Conservation (phyloP, 2,797 vertebrate species). For the Microhierax caerulescens region DNA sequence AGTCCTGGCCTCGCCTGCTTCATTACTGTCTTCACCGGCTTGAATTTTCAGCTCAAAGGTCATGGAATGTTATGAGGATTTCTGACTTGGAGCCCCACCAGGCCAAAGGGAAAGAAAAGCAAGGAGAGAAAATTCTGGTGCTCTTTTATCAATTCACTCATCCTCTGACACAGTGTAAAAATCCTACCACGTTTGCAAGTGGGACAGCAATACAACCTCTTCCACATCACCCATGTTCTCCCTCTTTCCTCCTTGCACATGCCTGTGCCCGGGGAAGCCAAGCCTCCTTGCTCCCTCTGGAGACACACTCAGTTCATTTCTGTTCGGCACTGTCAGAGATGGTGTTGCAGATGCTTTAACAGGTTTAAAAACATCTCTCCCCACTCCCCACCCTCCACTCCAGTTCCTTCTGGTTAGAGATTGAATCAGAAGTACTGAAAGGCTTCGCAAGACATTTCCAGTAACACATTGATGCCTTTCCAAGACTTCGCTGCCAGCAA, state of each 20-base stretch:
- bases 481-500: neutral
- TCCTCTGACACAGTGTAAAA: neutral
- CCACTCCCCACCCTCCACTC: neutral
- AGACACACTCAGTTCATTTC: neutral
- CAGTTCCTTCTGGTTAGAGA: neutral
- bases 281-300: neutral
- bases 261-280: neutral
- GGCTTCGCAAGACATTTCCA: neutral
- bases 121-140: neutral
- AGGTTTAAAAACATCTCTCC: neutral
- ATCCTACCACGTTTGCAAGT: neutral
- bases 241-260: accelerated
- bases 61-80: neutral
- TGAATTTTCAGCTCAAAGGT: neutral
- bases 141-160: neutral
- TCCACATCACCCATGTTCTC: accelerated
- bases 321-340: neutral
- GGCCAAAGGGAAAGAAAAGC: neutral
- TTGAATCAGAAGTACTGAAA: neutral
- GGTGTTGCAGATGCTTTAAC: neutral
- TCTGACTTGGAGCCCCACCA: neutral
- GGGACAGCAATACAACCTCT: neutral
- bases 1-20: neutral
- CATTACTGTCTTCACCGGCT: accelerated
- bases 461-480: neutral